Percentiles rank a stretch among this genome's conserved stretches.
Conservation (phyloP, 2,113 vertebrate genomes). For the Acanthochromis polyacanthus region DNA sequence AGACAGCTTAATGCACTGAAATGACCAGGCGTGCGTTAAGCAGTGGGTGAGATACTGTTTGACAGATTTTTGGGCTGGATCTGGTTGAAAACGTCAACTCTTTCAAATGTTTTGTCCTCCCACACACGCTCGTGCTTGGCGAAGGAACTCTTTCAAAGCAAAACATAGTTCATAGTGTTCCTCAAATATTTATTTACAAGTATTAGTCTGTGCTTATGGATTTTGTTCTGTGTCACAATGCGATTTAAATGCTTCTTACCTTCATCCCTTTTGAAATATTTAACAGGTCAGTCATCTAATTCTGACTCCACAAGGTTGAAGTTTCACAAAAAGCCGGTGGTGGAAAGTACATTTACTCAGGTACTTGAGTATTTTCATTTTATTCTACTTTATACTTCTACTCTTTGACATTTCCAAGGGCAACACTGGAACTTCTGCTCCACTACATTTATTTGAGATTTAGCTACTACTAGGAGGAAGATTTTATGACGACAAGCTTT, state of each 20-base stretch:
- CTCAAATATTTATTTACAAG: neutral
- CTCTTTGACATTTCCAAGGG: no score
- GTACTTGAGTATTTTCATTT: no score
- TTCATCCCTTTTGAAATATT: neutral
- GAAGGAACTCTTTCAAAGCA: no score
- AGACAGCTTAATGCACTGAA: constrained; percentile 35
- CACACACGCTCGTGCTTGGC: no score
- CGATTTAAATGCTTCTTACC: neutral
- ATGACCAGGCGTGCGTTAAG: constrained; percentile 5
- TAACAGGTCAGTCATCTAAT: neutral
- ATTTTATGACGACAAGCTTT: no score
- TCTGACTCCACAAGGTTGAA: constrained; percentile 1
- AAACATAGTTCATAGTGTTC: neutral
- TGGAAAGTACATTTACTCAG: no score
- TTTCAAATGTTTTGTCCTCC: neutral
- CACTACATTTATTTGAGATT: no score
- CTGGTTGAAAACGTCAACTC: neutral
- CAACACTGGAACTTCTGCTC: no score
- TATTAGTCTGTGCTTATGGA: neutral
- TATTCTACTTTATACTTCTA: no score
- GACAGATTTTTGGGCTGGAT: neutral
- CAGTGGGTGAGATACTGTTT: neutral
- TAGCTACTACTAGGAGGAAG: no score
- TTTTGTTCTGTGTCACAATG: neutral
- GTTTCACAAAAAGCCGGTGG: neutral